phyloP scores from a whole-genome alignment of 2,888 invertebrate species.

The Mechanitis mazaeus region DNA sequence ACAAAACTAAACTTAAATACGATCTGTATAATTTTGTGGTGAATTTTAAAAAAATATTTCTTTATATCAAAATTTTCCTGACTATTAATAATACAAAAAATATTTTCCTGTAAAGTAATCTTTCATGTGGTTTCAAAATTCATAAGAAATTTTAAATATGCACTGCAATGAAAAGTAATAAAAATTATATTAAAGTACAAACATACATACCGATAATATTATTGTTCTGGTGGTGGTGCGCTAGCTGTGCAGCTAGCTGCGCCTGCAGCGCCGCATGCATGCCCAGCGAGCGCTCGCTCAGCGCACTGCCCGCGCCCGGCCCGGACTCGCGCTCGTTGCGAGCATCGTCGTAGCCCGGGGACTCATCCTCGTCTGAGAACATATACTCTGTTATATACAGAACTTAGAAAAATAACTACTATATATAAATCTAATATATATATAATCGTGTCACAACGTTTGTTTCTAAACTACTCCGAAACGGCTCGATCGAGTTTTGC shows the following conservation, averaged over 20 bases:
- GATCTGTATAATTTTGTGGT: no score
- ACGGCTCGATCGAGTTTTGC: no score
- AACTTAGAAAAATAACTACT: neutral
- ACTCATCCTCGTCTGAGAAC: constrained; percentile 68
- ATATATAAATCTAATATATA: no score
- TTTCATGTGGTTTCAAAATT: no score
- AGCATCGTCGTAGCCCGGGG: constrained; percentile 68
- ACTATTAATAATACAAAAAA: no score
- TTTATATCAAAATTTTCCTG: no score
- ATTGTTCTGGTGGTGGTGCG: constrained; percentile 78
- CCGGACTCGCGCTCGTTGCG: constrained; percentile 43
- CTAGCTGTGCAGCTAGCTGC: constrained; percentile 77
- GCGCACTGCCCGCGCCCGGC: constrained; percentile 44
- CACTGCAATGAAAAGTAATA: neutral
- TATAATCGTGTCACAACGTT: no score
- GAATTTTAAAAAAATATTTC: no score
- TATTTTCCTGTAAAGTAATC: no score
- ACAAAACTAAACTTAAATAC: no score
- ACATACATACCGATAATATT: constrained; percentile 73
- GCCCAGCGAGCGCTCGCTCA: constrained; percentile 42
- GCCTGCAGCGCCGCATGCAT: constrained; percentile 76
- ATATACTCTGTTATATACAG: neutral
- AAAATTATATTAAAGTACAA: neutral
- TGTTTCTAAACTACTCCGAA: no score
- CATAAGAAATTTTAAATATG: neutral